Percentiles rank a stretch among this genome's conserved stretches.
Evolutionary conservation across 2,888 invertebrate genomes (phyloP).

Genomic region (Tenthredo mesomela): DNA sequence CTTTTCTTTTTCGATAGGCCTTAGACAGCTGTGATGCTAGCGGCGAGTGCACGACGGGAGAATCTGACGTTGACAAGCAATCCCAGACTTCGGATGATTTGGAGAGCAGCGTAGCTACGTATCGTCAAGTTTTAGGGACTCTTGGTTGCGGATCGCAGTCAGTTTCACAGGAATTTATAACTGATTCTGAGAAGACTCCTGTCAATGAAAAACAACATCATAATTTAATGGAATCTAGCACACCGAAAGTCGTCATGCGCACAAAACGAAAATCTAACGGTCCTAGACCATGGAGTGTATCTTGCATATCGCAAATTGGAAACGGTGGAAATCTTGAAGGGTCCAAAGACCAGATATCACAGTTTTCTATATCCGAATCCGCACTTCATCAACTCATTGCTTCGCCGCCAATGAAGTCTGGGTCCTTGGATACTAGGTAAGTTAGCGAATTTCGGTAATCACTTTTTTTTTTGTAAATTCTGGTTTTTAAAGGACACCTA

Average conservation of each 20-base stretch:
- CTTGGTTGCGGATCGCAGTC: slow-evolving; percentile 70
- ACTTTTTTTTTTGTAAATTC: background rate
- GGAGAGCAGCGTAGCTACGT: slow-evolving; percentile 87
- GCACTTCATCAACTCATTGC: slow-evolving; percentile 87
- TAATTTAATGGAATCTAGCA: slow-evolving; percentile 65
- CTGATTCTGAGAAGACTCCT: slow-evolving; percentile 71
- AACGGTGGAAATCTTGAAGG: slow-evolving; percentile 67
- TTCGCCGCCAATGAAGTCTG: slow-evolving; percentile 75
- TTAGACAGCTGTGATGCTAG: slow-evolving; percentile 93
- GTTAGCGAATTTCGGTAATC: slow-evolving; percentile 59
- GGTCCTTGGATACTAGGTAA: slow-evolving; percentile 73
- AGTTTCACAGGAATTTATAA: slow-evolving; percentile 74
- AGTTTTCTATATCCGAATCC: slow-evolving; percentile 94
- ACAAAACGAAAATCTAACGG: slow-evolving; percentile 81
- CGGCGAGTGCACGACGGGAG: slow-evolving; percentile 91
- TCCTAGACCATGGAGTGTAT: slow-evolving; percentile 92
- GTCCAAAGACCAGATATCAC: slow-evolving; percentile 71
- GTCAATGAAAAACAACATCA: slow-evolving; percentile 65
- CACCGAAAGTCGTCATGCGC: slow-evolving; percentile 83
- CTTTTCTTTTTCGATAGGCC: slow-evolving; percentile 76
- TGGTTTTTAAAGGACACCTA: background rate
- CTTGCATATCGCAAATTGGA: slow-evolving; percentile 88
- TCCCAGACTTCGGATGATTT: slow-evolving; percentile 89
- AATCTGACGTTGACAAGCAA: slow-evolving; percentile 84
- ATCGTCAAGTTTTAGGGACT: slow-evolving; percentile 77